A percentile compares a stretch with the other conserved stretches of the same genome.
Conservation (phyloP, 1,140 invertebrate species). For the Drosophila ambigua region DNA sequence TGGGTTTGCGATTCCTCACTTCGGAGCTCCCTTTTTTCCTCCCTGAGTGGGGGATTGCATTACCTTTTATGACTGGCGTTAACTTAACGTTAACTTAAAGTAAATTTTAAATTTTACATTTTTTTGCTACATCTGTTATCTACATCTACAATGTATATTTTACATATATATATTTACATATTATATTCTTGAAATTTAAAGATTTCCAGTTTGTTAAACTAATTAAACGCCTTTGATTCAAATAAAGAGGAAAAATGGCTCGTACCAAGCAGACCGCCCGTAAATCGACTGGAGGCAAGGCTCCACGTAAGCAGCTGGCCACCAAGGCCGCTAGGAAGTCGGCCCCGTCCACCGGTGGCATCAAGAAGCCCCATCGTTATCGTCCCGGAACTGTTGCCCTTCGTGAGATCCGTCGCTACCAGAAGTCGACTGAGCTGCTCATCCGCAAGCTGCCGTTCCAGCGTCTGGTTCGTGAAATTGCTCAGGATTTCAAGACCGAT, state of each 20-base stretch:
- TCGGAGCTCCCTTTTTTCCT: too few relatives aligned
- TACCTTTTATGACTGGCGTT: too few relatives aligned
- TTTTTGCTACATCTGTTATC: too few relatives aligned
- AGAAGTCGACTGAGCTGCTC: conserved; percentile 92
- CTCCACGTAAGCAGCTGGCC: conserved; percentile 93
- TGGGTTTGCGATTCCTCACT: too few relatives aligned
- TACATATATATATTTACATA: too few relatives aligned
- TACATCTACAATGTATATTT: too few relatives aligned
- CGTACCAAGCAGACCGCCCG: conserved; percentile 95
- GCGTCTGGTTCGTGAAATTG: conserved; percentile 93
- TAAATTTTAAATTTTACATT: too few relatives aligned
- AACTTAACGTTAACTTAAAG: too few relatives aligned
- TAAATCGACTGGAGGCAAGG: conserved; percentile 94
- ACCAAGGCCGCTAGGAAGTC: conserved; percentile 92
- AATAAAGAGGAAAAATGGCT: conserved; percentile 84
- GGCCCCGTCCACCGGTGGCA: conserved; percentile 89
- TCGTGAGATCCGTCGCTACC: conserved; percentile 93
- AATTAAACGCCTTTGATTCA: background rate
- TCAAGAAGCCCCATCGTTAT: conserved; percentile 91
- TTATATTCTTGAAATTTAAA: too few relatives aligned
- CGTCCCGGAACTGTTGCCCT: conserved; percentile 94
- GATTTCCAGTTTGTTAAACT: too few relatives aligned
- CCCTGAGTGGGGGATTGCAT: too few relatives aligned
- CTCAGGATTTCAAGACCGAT: conserved; percentile 92
- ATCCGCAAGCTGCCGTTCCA: conserved; percentile 94